Base-by-base conservation (phyloP, 92 coral and sea anemone species). In the Heliopora coerulea region DNA sequence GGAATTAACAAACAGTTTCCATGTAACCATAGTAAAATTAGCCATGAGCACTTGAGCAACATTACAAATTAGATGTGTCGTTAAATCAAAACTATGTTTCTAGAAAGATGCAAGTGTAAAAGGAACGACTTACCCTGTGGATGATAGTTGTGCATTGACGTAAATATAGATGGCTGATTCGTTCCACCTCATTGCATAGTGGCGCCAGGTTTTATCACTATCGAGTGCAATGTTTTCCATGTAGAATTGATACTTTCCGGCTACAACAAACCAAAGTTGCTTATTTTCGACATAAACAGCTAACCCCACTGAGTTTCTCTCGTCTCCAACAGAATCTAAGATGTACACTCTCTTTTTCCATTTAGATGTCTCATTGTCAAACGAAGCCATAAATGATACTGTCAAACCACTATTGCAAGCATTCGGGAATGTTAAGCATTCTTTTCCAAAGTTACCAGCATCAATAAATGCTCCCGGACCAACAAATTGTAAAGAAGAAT, bases 121-220 rank as follows among this genome's bases (percentile, higher is more conserved):
- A n/a, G n/a, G 12, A 12, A 37, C 3, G 26, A 50, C 58, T 30
- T 68, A 68, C 75, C 60, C 48, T 10, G 75, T 65, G 12, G 54
- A 8, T n/a, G 8, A 29, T 20, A 70, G 34, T 50, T 30, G 30
- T n/a, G 60, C 77, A 70, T 70, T 70, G 35, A 70, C 50, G 27
- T 57, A 31, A 52, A 70, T 58, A 52, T 27, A 25, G 18, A 70
- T 31, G 18, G 63, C 63, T 29, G 77, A 30, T 0, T 60, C 65
- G 52, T 81, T 78, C 91, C 93, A 95, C 1, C 87, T 86, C 65
- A 95, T 81, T 62, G 82, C 78, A 49, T 88, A 89, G 67, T 95
- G 99, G 61, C 83, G 88, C 99, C 99, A 95, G 26, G 56, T 81
- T 28, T 42, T 50, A 46, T 80, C 86, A 24, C 85, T 81, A 20